These are phyloP conservation scores for Drosophila mimetica DNA, from an alignment of 2,888 invertebrate species.

Conservation along the genomic window DNA sequence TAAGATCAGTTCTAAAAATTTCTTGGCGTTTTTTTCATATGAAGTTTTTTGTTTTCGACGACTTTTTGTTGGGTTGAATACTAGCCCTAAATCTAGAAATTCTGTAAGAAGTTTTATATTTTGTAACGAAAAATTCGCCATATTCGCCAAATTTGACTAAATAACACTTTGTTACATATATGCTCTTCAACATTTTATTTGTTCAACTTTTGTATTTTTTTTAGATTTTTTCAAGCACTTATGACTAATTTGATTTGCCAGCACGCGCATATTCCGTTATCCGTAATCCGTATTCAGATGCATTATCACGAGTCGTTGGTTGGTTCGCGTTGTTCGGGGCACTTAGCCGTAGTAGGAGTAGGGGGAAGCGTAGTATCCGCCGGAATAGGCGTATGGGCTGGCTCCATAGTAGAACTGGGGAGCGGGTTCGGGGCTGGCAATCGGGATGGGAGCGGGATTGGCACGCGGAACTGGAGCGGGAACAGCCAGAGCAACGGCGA, in stretches of 20 bases:
- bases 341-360: constrained; percentile 80
- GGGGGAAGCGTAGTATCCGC: constrained; percentile 78
- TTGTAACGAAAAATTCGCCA: no score
- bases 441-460: constrained; percentile 66
- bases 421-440: constrained; percentile 72
- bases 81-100: no score
- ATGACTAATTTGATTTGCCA: constrained; percentile 66
- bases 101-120: no score
- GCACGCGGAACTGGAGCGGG: constrained; percentile 72
- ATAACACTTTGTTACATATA: no score
- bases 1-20: no score
- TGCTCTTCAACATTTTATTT: constrained; percentile 39
- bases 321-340: constrained; percentile 20
- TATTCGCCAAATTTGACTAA: no score
- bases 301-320: constrained; percentile 51
- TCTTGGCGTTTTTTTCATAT: no score
- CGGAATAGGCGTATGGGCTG: constrained; percentile 78
- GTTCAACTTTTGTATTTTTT: constrained; percentile 41
- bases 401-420: constrained; percentile 79
- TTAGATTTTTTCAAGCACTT: constrained; percentile 52
- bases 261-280: constrained; percentile 58
- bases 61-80: no score
- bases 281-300: constrained; percentile 62
- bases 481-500: constrained; percentile 74
- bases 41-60: no score